Base-by-base conservation (phyloP, 2,888 invertebrate genomes). In the Agrypnus murinus region DNA sequence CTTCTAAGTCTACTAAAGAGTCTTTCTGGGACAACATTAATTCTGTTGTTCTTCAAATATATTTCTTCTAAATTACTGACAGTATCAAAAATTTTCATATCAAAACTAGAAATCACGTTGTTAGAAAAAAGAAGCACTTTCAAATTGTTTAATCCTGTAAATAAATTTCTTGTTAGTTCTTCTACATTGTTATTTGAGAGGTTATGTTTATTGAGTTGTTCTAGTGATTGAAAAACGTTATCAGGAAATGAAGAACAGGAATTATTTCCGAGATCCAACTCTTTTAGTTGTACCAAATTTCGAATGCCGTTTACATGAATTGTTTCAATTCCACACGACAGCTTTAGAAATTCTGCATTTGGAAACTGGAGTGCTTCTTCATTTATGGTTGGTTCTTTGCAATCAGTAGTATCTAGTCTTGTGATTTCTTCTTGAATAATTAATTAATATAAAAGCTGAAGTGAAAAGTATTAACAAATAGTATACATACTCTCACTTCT, bases 241-340 rank as follows among this genome's bases (percentile, higher is more conserved):
- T 75, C 66, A 25, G 76, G 75, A 10, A 78, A 71, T 0, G 48
- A 50, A 6, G 64, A 50, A 36, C 78, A 48, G 15, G 65, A 43
- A 59, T 79, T 79, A 12, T 65, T 12, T 25, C 74, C 65, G 58
- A 79, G 65, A 48, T 77, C 50, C n/a, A 78, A 59, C 32, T 43
- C 64, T 17, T 45, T 43, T 32, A 77, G 55, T n/a, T 73, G 50
- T n/a, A n/a, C n/a, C n/a, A n/a, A n/a, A n/a, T n/a, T n/a, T 25
- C 25, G 25, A 25, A 25, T 5, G 5, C 25, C 5, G 15, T 57
- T 46, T 10, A 77, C 58, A 36, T 67, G 46, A 17, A 77, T 17
- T 14, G 57, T 67, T 57, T 73, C 17, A 17, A 77, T 65, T 31
- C 57, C 65, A 50, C 76, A 76, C 0, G 73, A 65, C 12, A 78